A percentile compares a stretch with the other conserved stretches of the same genome.
Evolutionary conservation across 1,140 invertebrate genomes (phyloP).

Genomic region (Micrasema minimum): DNA sequence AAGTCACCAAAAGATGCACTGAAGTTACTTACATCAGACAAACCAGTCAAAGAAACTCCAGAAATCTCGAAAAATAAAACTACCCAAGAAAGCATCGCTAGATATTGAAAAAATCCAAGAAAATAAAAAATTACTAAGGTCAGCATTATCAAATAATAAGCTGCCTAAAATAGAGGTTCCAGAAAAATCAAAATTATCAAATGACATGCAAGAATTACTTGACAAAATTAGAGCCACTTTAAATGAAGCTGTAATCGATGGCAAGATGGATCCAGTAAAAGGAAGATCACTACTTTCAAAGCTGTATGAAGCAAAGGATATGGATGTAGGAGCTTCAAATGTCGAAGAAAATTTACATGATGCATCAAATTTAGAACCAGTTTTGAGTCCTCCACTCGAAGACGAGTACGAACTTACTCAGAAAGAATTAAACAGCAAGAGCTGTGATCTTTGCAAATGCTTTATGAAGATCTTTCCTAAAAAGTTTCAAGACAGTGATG

Average conservation of each 20-base stretch:
- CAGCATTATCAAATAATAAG: too few relatives aligned
- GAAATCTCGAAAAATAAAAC: too few relatives aligned
- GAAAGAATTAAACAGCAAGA: constrained; percentile 30
- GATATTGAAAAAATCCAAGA: too few relatives aligned
- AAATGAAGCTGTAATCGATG: constrained; percentile 12
- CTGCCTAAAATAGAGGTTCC: constrained; percentile 2
- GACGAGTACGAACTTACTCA: constrained; percentile 16
- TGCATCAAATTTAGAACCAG: constrained; percentile 1
- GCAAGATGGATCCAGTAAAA: constrained; percentile 8
- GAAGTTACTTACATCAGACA: too few relatives aligned
- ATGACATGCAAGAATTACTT: background rate
- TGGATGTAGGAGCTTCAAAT: constrained; percentile 7
- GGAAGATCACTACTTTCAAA: constrained; percentile 7
- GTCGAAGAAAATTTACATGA: background rate
- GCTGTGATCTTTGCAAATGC: constrained; percentile 49
- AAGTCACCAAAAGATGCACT: too few relatives aligned
- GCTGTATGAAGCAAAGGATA: background rate
- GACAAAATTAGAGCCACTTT: constrained; percentile 15
- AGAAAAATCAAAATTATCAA: background rate
- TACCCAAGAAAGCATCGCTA: too few relatives aligned
- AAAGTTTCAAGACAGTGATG: background rate
- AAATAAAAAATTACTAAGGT: too few relatives aligned
- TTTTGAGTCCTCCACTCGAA: background rate
- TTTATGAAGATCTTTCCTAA: constrained; percentile 43
- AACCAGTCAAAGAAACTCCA: too few relatives aligned